Base-by-base conservation (phyloP, 1,140 invertebrate genomes). In the Caenorhabditis tropicalis region DNA sequence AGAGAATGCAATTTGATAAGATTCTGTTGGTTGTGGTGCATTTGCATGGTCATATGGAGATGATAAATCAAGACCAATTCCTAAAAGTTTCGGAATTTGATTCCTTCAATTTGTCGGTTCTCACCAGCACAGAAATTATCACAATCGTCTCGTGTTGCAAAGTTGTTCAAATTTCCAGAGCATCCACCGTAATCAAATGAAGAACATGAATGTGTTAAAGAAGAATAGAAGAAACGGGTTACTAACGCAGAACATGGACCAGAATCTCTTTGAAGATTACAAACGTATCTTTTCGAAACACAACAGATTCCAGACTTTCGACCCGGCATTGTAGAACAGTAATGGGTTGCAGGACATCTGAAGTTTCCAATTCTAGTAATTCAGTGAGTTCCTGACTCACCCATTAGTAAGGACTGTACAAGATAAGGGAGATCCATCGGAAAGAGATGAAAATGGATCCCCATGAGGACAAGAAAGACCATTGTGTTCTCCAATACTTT, bases 221-320 rank as follows among this genome's bases (percentile, higher is more conserved):
- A 49, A 33, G 88, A 84, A 29, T 85, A 88, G 81, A 82, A 88
- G 81, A 81, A 88, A 6, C 88, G 81, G 2, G 88, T 80, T 21
- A 82, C 85, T 2, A 83, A 39, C 24, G 79, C 74, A 31, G 80
- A 80, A 79, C 88, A 89, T 31, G 84, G 86, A 33, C 88, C 88
- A 27, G 46, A 33, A 29, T 89, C 87, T 60, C 51, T 19, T 81
- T 83, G 60, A 7, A 89, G 82, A 81, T 89, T 89, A 46, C 88
- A 89, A 5, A 89, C 88, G 82, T 85, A 87, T 79, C 87, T 29
- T 80, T 89, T 89, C 4, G 88, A 88, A 29, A 88, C 87, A 82
- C 88, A 89, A 58, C 88, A 89, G 36, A 87, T 86, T 83, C 88
- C 88, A 7, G 85, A 33, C 27, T 49, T 27, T 51, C 85, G 51